Evolutionary conservation across 2,113 vertebrate species (phyloP).

Genomic region (Salminus brasiliensis): DNA sequence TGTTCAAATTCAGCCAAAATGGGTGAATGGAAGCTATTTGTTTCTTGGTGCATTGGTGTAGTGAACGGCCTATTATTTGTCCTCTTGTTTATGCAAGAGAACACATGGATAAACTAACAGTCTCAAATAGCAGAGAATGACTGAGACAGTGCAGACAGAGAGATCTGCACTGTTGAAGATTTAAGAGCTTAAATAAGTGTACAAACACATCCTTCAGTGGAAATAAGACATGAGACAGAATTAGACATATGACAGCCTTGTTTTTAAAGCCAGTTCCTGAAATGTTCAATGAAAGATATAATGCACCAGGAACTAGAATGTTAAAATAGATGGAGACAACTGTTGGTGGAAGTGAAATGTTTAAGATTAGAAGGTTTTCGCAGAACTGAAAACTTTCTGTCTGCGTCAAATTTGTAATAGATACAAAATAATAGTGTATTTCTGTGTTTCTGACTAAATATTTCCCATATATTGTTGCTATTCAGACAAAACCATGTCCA

Average conservation of each 20-base stretch:
- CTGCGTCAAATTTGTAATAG: not conserved
- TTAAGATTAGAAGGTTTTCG: not conserved
- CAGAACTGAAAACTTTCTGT: not conserved
- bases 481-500: no score
- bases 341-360: not conserved
- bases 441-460: no score
- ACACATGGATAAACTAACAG: not conserved
- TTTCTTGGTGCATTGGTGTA: not conserved
- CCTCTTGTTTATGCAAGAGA: not conserved
- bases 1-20: not conserved
- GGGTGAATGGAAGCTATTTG: not conserved
- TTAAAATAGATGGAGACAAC: not conserved
- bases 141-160: conserved; percentile 22
- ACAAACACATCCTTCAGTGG: not conserved
- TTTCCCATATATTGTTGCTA: no score
- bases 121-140: conserved; percentile 16
- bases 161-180: not conserved
- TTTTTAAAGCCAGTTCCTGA: not conserved
- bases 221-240: conserved; percentile 11
- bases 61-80: conserved; percentile 6
- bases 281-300: not conserved
- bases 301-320: not conserved
- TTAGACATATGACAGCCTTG: not conserved
- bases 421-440: no score
- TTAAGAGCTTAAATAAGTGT: not conserved